Evolutionary conservation across 2,888 invertebrate genomes (phyloP).

Genomic region (Poecilus cupreus): DNA sequence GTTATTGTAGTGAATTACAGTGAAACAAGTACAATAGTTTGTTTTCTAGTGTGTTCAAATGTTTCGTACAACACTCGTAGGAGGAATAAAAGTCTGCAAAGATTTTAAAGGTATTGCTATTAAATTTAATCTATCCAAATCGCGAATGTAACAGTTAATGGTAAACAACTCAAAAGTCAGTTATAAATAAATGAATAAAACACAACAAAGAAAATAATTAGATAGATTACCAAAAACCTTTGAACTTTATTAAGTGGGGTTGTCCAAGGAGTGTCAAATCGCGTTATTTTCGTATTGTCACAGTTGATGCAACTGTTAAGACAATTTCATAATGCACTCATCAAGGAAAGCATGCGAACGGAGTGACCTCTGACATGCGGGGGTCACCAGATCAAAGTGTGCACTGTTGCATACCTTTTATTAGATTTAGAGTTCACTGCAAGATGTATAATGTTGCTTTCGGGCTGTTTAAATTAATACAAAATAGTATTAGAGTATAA

Average conservation of each 20-base stretch:
- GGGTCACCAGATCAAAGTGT: conserved; percentile 4
- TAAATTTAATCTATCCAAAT: neutral
- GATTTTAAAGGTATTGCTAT: no score
- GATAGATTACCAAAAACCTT: conserved; percentile 25
- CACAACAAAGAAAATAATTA: conserved; percentile 5
- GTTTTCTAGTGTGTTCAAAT: no score
- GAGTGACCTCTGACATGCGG: neutral
- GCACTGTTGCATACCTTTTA: neutral
- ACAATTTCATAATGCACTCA: conserved; percentile 21
- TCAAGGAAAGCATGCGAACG: conserved; percentile 7
- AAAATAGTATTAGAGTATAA: no score
- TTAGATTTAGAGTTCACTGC: neutral
- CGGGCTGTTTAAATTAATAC: no score
- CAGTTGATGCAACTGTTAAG: conserved; percentile 31
- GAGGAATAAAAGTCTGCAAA: no score
- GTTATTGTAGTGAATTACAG: no score
- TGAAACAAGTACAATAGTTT: no score
- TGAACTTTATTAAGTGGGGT: conserved; percentile 14
- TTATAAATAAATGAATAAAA: neutral
- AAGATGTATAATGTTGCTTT: neutral
- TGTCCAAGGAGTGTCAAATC: conserved; percentile 19
- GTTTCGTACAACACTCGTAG: no score
- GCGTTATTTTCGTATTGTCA: conserved; percentile 9
- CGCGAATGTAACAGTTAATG: conserved; percentile 10
- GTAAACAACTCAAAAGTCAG: conserved; percentile 18